These are phyloP conservation scores for Sycophila sp. DNA, from an alignment of 1,140 invertebrate species.

Conservation along the genomic window DNA sequence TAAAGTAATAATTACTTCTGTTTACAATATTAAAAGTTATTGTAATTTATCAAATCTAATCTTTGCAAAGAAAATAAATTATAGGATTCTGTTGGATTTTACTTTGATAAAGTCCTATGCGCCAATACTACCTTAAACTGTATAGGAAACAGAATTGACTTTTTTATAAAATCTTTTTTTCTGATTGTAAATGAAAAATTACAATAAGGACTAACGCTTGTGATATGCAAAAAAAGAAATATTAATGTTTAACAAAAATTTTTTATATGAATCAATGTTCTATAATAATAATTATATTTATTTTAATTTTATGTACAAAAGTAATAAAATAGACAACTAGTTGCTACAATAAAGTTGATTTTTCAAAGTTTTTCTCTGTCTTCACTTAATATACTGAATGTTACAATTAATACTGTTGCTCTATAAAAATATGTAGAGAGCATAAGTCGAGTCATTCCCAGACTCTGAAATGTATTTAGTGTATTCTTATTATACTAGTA, in stretches of 20 bases:
- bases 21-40: background rate
- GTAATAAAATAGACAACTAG: constrained; percentile 51
- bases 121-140: too few relatives aligned
- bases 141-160: too few relatives aligned
- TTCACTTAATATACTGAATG: constrained; percentile 33
- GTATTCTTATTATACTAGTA: background rate
- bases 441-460: constrained; percentile 12
- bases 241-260: background rate
- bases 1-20: background rate
- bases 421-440: constrained; percentile 35
- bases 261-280: constrained; percentile 29
- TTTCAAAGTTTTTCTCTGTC: background rate
- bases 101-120: too few relatives aligned
- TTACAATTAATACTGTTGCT: constrained; percentile 44
- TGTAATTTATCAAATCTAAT: background rate
- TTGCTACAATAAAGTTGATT: constrained; percentile 32
- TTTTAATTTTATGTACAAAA: constrained; percentile 55
- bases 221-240: constrained; percentile 11
- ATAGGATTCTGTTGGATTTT: too few relatives aligned
- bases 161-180: too few relatives aligned
- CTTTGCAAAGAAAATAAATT: background rate
- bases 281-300: constrained; percentile 44
- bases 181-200: too few relatives aligned
- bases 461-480: constrained; percentile 18
- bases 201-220: background rate